These are phyloP conservation scores for Metalampra italica DNA, from an alignment of 2,888 invertebrate species.

Conservation along the genomic window DNA sequence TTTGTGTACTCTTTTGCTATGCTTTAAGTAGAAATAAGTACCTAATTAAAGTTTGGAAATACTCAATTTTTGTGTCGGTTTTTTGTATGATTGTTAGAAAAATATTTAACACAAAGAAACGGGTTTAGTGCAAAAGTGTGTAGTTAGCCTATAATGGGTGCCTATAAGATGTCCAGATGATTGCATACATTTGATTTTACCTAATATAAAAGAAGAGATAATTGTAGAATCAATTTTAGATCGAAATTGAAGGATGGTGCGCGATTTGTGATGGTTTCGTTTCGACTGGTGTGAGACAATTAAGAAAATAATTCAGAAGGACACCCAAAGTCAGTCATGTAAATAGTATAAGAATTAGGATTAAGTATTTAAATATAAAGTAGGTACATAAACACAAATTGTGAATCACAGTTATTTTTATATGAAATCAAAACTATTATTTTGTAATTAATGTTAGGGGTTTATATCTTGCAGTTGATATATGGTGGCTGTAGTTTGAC, in stretches of 20 bases:
- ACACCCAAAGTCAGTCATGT: slow-evolving; percentile 50
- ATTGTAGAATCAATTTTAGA: no score
- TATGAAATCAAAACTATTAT: slow-evolving; percentile 49
- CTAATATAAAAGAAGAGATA: no score
- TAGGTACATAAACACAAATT: slow-evolving; percentile 20
- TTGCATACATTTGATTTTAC: no score
- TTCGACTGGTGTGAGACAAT: not conserved
- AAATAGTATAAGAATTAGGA: slow-evolving; percentile 36
- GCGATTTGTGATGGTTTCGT: no score
- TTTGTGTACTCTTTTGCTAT: slow-evolving; percentile 35
- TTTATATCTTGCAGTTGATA: not conserved
- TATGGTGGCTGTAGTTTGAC: not conserved
- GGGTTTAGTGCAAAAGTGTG: slow-evolving; percentile 18
- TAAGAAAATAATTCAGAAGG: slow-evolving; percentile 1
- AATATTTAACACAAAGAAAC: slow-evolving; percentile 4
- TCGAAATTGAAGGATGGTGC: no score
- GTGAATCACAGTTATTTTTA: slow-evolving; percentile 47
- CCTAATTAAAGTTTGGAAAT: slow-evolving; percentile 14
- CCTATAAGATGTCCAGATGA: no score
- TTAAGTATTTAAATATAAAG: slow-evolving; percentile 13
- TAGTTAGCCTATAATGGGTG: not conserved
- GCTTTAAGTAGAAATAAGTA: slow-evolving; percentile 40
- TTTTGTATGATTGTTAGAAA: slow-evolving; percentile 9
- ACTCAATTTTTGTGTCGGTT: slow-evolving; percentile 23
- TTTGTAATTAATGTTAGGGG: not conserved